Percentiles rank a stretch among this genome's conserved stretches.
phyloP scores from a whole-genome alignment of 2,888 invertebrate genomes.

The Pecten maximus region DNA sequence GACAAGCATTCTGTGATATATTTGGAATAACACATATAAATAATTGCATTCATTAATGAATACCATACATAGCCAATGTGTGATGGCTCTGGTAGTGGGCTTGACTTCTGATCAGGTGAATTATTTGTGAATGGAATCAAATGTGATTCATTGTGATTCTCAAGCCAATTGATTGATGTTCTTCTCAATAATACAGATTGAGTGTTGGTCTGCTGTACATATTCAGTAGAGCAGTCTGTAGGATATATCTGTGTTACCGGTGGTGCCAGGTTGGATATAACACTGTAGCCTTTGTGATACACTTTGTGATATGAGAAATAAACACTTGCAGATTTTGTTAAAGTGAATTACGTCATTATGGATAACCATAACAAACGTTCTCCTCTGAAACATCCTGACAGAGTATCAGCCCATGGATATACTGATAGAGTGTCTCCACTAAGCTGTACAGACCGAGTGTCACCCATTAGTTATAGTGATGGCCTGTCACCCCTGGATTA shows the following conservation, averaged over 20 bases:
- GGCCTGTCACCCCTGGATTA: background rate
- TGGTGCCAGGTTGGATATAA: background rate
- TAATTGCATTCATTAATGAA: background rate
- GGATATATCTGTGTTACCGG: background rate
- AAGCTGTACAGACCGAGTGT: background rate
- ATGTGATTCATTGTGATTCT: background rate
- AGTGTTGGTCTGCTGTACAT: background rate
- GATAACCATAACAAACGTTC: background rate
- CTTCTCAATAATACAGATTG: background rate
- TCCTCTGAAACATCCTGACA: background rate
- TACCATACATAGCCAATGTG: background rate
- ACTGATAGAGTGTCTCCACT: background rate
- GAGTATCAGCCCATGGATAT: background rate
- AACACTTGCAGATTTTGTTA: background rate
- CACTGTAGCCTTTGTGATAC: background rate
- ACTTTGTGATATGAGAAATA: background rate
- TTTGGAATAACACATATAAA: background rate
- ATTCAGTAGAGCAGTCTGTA: background rate
- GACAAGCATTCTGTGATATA: background rate
- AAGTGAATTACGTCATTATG: slow-evolving; percentile 1
- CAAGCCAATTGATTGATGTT: background rate
- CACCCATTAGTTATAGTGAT: background rate
- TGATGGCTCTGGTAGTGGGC: background rate
- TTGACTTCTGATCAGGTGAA: background rate
- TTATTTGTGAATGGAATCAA: slow-evolving; percentile 15